phyloP scores from a whole-genome alignment of 1,140 invertebrate genomes.

The Drosophila arizonae region DNA sequence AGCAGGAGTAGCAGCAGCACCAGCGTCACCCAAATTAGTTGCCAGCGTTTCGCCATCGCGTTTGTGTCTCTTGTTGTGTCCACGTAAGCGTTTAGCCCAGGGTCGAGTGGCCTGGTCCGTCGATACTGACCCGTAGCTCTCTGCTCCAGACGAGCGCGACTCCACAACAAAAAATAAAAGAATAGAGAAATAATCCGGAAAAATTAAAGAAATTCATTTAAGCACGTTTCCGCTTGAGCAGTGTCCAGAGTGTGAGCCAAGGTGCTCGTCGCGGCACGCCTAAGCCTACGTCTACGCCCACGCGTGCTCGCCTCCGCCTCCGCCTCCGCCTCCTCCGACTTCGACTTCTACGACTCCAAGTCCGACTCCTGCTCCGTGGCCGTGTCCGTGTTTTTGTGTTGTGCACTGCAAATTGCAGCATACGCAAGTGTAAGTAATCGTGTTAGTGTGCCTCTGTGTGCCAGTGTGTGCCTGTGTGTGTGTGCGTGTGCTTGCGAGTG shows the following conservation, averaged over 20 bases:
- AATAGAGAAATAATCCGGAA: too few relatives aligned
- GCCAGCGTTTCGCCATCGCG: slow-evolving; percentile 75
- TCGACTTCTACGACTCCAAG: background rate
- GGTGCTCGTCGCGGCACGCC: slow-evolving; percentile 2
- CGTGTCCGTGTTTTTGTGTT: slow-evolving; percentile 9
- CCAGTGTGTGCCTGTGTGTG: slow-evolving; percentile 8
- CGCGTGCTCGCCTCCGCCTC: background rate
- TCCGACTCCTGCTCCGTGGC: background rate
- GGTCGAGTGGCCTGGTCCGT: slow-evolving; percentile 22
- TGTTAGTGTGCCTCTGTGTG: slow-evolving; percentile 15
- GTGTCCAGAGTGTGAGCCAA: background rate
- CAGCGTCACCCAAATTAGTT: slow-evolving; percentile 76
- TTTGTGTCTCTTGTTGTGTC: slow-evolving; percentile 56
- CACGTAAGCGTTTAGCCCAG: slow-evolving; percentile 25
- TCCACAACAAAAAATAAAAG: too few relatives aligned
- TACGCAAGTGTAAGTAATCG: slow-evolving; percentile 30
- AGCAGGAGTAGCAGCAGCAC: slow-evolving; percentile 32
- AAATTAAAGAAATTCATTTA: too few relatives aligned
- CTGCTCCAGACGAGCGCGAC: slow-evolving; percentile 4
- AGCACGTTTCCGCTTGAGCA: background rate
- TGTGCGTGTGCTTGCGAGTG: background rate
- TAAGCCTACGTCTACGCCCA: background rate
- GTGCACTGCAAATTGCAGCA: slow-evolving; percentile 13
- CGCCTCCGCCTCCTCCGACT: too few relatives aligned
- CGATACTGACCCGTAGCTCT: slow-evolving; percentile 11